A percentile compares a stretch with the other conserved stretches of the same genome.
Evolutionary conservation across 2,797 vertebrate genomes (phyloP).

Genomic region (Lepilemur ruficaudatus): DNA sequence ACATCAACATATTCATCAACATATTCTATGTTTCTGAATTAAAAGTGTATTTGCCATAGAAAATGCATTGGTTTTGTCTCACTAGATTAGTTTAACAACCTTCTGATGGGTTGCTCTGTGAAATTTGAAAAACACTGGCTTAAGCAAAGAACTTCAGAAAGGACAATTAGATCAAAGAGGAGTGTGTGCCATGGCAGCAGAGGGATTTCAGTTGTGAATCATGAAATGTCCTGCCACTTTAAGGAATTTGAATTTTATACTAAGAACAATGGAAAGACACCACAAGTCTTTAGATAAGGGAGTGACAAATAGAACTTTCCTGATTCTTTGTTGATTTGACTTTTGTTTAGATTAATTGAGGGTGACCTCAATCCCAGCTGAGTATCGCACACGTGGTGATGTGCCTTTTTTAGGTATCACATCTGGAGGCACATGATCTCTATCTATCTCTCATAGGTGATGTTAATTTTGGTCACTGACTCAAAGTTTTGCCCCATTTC

Average conservation of each 20-base stretch:
- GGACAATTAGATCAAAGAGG: neutral
- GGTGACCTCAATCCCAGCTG: neutral
- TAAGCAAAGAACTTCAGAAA: neutral
- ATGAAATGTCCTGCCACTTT: neutral
- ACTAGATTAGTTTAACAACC: neutral
- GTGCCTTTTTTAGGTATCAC: neutral
- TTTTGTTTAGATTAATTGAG: neutral
- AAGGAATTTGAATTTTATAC: neutral
- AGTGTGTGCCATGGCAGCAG: neutral
- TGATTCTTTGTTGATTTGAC: neutral
- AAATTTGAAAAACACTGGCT: neutral
- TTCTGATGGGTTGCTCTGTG: neutral
- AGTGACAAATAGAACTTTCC: neutral
- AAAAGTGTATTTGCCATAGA: neutral
- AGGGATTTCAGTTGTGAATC: neutral
- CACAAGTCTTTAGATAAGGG: neutral
- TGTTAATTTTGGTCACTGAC: neutral
- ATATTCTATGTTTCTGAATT: neutral
- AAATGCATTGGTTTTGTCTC: slow-evolving; percentile 3
- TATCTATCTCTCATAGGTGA: neutral
- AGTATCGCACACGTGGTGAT: neutral
- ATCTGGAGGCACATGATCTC: neutral
- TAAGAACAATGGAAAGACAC: neutral
- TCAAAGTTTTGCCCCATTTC: neutral
- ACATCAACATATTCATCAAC: neutral